Percentiles rank a stretch among this genome's conserved stretches.
Conservation (phyloP, 2,888 invertebrate genomes). For the Marasmarcha lunaedactyla region DNA sequence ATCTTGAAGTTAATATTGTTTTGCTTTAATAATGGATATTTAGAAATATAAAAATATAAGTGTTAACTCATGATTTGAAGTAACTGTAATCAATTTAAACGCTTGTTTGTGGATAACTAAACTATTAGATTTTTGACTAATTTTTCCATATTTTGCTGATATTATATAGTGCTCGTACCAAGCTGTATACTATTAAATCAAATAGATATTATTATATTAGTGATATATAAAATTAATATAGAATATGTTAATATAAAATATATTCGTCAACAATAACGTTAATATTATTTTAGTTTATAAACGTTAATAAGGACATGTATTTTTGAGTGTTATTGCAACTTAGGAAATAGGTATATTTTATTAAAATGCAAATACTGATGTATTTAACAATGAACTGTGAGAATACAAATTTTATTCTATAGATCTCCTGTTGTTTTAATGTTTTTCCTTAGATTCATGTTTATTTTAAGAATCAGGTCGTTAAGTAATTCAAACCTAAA, state of each 20-base stretch:
- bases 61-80: background rate
- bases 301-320: constrained; percentile 55
- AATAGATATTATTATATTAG: constrained; percentile 9
- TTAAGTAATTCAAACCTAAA: no score
- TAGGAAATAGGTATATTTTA: constrained; percentile 53
- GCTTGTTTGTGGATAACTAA: background rate
- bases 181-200: constrained; percentile 27
- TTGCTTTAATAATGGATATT: no score
- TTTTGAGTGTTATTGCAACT: constrained; percentile 60
- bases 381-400: constrained; percentile 53
- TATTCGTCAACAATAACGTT: background rate
- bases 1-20: no score
- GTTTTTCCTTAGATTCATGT: no score
- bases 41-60: background rate
- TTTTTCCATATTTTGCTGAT: background rate
- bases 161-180: constrained; percentile 20
- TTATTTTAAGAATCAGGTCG: no score
- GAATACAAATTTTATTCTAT: constrained; percentile 67
- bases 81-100: background rate
- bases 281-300: background rate
- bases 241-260: constrained; percentile 6
- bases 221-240: constrained; percentile 4
- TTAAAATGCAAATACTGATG: constrained; percentile 56
- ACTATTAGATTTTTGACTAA: background rate
- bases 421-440: constrained; percentile 42